Evolutionary conservation across 2,797 vertebrate species (phyloP).

Genomic region (Semaprochilodus insignis): DNA sequence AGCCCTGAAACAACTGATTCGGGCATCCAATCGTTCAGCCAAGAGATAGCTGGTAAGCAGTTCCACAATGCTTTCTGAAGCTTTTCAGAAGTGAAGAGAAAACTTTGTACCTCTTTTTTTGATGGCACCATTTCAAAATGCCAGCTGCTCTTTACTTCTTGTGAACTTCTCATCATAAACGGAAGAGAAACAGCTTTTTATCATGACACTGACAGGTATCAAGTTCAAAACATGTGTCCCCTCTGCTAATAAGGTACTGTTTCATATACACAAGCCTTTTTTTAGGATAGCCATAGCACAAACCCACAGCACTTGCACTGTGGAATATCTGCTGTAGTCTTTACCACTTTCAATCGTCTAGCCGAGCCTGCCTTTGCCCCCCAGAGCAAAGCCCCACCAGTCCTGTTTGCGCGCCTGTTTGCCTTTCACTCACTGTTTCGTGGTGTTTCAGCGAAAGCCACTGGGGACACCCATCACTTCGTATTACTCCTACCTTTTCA

Average conservation of each 20-base stretch:
- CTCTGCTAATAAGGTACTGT: background rate
- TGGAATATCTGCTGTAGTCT: background rate
- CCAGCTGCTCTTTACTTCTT: background rate
- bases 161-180: background rate
- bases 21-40: slow-evolving; percentile 5
- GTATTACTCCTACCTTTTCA: slow-evolving; percentile 62
- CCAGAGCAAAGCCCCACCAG: slow-evolving; percentile 1
- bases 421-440: slow-evolving; percentile 33
- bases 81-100: background rate
- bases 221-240: background rate
- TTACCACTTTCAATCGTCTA: slow-evolving; percentile 18
- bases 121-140: background rate
- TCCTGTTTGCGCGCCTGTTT: slow-evolving; percentile 8
- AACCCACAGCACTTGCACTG: background rate
- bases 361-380: slow-evolving; percentile 17
- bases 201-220: background rate
- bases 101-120: background rate
- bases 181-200: background rate
- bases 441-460: slow-evolving; percentile 57
- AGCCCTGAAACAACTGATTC: slow-evolving; percentile 42
- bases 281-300: background rate
- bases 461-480: slow-evolving; percentile 64
- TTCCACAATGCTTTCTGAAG: background rate
- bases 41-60: background rate
- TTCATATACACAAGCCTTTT: background rate